Percentiles rank a stretch among this genome's conserved stretches.
phyloP scores from a whole-genome alignment of 2,888 invertebrate species.

The Agrilus cyanescens region DNA sequence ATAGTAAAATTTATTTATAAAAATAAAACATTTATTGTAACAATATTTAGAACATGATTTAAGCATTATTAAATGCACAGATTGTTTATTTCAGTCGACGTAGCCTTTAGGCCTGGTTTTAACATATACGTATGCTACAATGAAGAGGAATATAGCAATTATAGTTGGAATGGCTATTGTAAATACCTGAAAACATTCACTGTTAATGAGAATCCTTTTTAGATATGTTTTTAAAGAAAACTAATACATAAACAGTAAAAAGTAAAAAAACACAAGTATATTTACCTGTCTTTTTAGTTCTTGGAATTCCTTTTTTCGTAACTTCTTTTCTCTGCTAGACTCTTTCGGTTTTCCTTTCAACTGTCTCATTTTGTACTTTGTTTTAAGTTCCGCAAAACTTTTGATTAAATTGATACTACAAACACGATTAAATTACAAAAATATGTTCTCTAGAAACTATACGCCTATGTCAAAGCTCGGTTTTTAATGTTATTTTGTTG shows the following conservation, averaged over 20 bases:
- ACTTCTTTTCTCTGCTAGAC: conserved; percentile 70
- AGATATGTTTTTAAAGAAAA: no score
- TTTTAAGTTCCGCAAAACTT: no score
- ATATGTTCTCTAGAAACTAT: no score
- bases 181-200: conserved; percentile 36
- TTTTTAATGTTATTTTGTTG: no score
- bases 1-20: conserved; percentile 10
- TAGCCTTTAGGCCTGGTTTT: conserved; percentile 56
- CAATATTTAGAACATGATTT: conserved; percentile 4
- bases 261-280: conserved; percentile 1
- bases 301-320: conserved; percentile 72
- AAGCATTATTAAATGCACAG: background rate
- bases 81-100: conserved; percentile 8
- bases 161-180: conserved; percentile 66
- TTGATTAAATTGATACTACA: no score
- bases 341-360: conserved; percentile 73
- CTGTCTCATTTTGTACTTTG: conserved; percentile 52
- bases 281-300: conserved; percentile 55
- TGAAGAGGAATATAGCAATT: conserved; percentile 55
- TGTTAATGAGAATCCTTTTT: no score
- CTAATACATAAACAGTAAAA: no score
- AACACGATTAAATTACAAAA: no score
- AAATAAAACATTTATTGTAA: conserved; percentile 9
- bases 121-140: conserved; percentile 65
- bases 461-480: no score